Evolutionary conservation across 2,888 invertebrate species (phyloP), one percentile per base, ranked within the genome.

Genomic region (Ceratothoa steindachneri): DNA sequence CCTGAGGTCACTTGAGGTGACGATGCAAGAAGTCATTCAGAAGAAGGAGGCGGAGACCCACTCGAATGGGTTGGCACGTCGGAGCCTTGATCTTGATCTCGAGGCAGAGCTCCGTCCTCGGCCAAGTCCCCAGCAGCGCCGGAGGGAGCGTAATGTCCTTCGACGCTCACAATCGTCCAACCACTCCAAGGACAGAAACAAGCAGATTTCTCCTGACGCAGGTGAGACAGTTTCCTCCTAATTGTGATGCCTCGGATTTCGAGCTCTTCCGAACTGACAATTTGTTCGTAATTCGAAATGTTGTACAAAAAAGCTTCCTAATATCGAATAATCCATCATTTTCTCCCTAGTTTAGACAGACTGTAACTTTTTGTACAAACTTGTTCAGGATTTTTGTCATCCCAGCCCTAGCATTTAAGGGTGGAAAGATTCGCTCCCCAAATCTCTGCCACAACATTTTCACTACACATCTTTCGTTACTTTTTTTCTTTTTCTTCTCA

Each of bases 141-240:
- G 73, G 22, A 68, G 73, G 69, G 73, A 73, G 4, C 27, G 68
- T 7, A 68, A 55, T 15, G 73, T 69, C 31, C 51, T 73, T 29
- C 60, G 73, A 9, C 68, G 69, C 70, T 76, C 76, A n/a, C 30
- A 51, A 22, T 41, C 67, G 5, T 51, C 68, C 19, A 60, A 12
- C 9, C 12, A 12, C 65, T 27, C 64, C 30, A 70, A 30, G 30
- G 74, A 71, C 55, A 74, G 69, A 30, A 68, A 67, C 24, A 75
- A 71, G 22, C 74, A 71, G 30, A 68, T 65, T 9, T 75, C 74
- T 29, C 74, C 74, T 12, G 74, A 75, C 31, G 74, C 67, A 30
- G 70, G 70, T 74, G 19, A 74, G 70, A 65, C 12, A 51, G n/a
- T n/a, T n/a, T n/a, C n/a, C n/a, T n/a, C n/a, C n/a, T n/a, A n/a